phyloP scores from a whole-genome alignment of 2,113 vertebrate genomes.

The Hypomesus transpacificus region DNA sequence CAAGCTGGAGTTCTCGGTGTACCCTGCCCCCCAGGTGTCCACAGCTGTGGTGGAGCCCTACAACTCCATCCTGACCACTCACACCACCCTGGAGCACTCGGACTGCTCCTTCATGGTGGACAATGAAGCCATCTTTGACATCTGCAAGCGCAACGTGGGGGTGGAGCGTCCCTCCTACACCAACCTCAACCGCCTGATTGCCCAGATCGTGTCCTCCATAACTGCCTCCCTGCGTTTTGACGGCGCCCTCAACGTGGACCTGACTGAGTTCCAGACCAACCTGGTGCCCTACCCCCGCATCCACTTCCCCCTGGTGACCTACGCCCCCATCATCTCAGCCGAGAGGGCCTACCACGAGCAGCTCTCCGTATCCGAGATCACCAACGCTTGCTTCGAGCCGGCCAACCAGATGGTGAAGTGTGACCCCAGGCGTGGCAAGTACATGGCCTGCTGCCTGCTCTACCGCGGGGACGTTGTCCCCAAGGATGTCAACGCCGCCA shows the following conservation, averaged over 20 bases:
- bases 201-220: constrained; percentile 31
- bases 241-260: constrained; percentile 78
- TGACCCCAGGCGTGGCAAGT: no score
- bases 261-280: constrained; percentile 77
- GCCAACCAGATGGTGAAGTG: neutral
- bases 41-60: constrained; percentile 54
- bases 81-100: constrained; percentile 1
- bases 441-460: constrained; percentile 62
- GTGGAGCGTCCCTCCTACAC: constrained; percentile 70
- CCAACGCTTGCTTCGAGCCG: constrained; percentile 70
- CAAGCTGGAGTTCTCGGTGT: constrained; percentile 76
- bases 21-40: constrained; percentile 75
- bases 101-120: constrained; percentile 52
- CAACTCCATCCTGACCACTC: constrained; percentile 67
- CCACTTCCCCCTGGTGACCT: neutral
- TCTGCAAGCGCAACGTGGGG: constrained; percentile 72
- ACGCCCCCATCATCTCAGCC: constrained; percentile 21
- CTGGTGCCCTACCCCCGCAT: constrained; percentile 29
- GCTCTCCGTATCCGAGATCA: constrained; percentile 67
- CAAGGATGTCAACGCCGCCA: constrained; percentile 75
- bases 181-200: constrained; percentile 57
- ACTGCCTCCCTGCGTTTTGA: constrained; percentile 77
- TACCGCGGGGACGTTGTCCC: constrained; percentile 73
- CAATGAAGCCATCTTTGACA: constrained; percentile 76
- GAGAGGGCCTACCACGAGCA: constrained; percentile 72